Conservation (phyloP, 2,888 invertebrate species). For the Coremacera marginata region DNA sequence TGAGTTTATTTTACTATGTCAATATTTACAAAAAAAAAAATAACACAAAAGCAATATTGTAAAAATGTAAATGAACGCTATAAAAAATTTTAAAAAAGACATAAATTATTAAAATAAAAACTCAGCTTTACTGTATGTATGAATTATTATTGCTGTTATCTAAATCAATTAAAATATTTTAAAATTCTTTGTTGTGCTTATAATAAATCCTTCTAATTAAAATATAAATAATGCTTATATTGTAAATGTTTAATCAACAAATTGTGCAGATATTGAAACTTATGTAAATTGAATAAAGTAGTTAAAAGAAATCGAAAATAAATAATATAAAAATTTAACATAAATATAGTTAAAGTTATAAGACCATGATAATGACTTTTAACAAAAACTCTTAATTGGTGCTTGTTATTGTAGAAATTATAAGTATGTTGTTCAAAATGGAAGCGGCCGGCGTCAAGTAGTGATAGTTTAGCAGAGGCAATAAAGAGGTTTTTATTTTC, state of each 20-base stretch:
- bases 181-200: neutral
- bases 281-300: neutral
- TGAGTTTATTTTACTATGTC: too few relatives aligned
- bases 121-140: neutral
- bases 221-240: neutral
- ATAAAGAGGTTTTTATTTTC: too few relatives aligned
- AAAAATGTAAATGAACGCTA: too few relatives aligned
- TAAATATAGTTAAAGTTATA: slow-evolving; percentile 33
- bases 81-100: too few relatives aligned
- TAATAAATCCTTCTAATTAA: neutral
- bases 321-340: slow-evolving; percentile 19
- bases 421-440: too few relatives aligned
- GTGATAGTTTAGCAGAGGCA: too few relatives aligned
- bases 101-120: too few relatives aligned
- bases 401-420: slow-evolving; percentile 19
- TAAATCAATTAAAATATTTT: neutral
- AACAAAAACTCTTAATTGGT: slow-evolving; percentile 34
- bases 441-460: too few relatives aligned
- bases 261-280: neutral
- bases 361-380: slow-evolving; percentile 7
- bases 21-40: too few relatives aligned
- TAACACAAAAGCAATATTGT: too few relatives aligned
- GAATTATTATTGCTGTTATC: neutral
- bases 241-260: neutral
- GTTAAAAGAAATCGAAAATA: slow-evolving; percentile 16